phyloP scores from a whole-genome alignment of 2,888 invertebrate genomes.

The Brachylomia viminalis region DNA sequence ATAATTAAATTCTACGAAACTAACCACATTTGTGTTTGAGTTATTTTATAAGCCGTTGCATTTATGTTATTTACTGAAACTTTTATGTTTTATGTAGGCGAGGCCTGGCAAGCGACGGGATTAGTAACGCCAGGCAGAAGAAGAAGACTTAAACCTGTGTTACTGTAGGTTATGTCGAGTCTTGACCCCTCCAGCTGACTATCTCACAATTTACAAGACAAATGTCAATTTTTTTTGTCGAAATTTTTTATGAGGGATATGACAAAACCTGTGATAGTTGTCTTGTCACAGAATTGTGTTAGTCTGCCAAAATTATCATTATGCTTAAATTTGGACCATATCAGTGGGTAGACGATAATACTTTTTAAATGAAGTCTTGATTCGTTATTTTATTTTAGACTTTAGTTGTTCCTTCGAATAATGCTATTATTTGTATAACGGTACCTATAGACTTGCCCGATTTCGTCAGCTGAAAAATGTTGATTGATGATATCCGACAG shows the following conservation, averaged over 20 bases:
- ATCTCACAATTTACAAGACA: conserved; percentile 22
- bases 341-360: conserved; percentile 28
- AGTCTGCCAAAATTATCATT: conserved; percentile 44
- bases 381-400: conserved; percentile 25
- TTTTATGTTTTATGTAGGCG: conserved; percentile 63
- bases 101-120: conserved; percentile 58
- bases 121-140: conserved; percentile 61
- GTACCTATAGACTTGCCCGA: conserved; percentile 21
- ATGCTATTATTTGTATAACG: conserved; percentile 38
- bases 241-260: neutral
- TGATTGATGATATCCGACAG: conserved; percentile 15
- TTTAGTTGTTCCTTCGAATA: conserved; percentile 41
- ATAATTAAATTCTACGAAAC: conserved; percentile 42
- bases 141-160: conserved; percentile 56
- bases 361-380: conserved; percentile 19
- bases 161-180: conserved; percentile 37
- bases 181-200: conserved; percentile 47
- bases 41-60: conserved; percentile 28
- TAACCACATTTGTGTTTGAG: conserved; percentile 54
- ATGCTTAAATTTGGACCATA: conserved; percentile 35
- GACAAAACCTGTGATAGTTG: conserved; percentile 16
- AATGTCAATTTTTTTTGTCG: conserved; percentile 23
- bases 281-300: conserved; percentile 31
- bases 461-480: neutral
- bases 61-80: conserved; percentile 52